Evolutionary conservation across 2,797 vertebrate species (phyloP), one percentile per base, ranked within the genome.

Genomic region (Gorsachius magnificus): DNA sequence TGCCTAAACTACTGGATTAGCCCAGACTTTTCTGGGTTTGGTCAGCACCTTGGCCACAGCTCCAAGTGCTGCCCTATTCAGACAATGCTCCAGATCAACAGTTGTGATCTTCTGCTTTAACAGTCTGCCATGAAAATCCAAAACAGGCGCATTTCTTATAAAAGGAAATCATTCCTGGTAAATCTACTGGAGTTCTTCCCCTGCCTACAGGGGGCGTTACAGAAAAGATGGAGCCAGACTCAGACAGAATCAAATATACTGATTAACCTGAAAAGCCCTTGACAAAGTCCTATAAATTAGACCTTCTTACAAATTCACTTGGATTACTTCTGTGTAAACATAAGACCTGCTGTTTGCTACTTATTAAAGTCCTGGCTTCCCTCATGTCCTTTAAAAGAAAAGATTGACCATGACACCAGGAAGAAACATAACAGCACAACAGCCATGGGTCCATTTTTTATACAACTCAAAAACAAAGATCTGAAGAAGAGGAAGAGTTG

Each of bases 131-230:
- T 25, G 50, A 51, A 78, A 81, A 81, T 51, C 6, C 53, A 24
- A n/a, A 15, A n/a, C 25, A 54, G 22, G 6, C 8, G 18, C 0
- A 0, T 69, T 69, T 66, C 46, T 26, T 57, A 19, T 24, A 31
- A 63, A 71, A 45, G 21, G 22, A 54, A 64, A 53, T n/a, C 0
- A 2, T 16, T 5, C 12, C 43, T 91, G 45, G 9, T 3, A 84
- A 64, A 89, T 35, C 16, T 50, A 10, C 25, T n/a, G 54, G 28
- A 58, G 20, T 48, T 87, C 35, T 71, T 85, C 45, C n/a, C 76
- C 75, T 26, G 12, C 9, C 54, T 35, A 28, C 3, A 46, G 4
- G 2, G 1, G 8, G 3, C 53, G 25, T 35, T 57, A 53, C 3
- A 41, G 36, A 65, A 57, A 77, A 58, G 48, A 72, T 19, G 9